Conservation (phyloP, 2,113 vertebrate genomes). For the Sceloporus tristichus region DNA sequence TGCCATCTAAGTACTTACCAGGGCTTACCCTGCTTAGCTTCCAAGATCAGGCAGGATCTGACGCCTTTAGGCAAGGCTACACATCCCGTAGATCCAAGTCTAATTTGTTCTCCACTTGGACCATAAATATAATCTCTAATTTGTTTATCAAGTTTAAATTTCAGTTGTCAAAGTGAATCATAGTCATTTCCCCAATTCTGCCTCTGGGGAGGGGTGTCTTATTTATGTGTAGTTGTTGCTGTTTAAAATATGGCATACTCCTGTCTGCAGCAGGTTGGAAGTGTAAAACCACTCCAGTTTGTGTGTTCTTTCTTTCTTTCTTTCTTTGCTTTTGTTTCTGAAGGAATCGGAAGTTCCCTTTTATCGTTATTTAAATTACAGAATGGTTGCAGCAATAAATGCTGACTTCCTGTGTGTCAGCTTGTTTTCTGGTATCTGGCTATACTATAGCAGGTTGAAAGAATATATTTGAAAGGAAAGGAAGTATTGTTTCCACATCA, state of each 20-base stretch:
- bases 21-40: too few species aligned
- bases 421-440: neutral
- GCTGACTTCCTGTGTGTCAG: neutral
- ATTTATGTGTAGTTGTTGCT: neutral
- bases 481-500: slow-evolving; percentile 23
- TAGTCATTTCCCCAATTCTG: neutral
- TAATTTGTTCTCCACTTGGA: neutral
- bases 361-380: slow-evolving; percentile 11
- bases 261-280: neutral
- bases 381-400: neutral
- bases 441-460: neutral
- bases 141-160: neutral
- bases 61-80: too few species aligned
- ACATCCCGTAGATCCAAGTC: neutral
- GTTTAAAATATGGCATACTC: neutral
- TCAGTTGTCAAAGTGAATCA: slow-evolving; percentile 10
- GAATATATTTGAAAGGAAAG: slow-evolving; percentile 7
- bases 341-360: slow-evolving; percentile 10
- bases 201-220: neutral
- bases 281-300: neutral
- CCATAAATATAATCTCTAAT: neutral
- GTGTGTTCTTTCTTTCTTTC: too few species aligned
- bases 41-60: too few species aligned
- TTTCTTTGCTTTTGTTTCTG: too few species aligned
- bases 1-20: too few species aligned